Evolutionary conservation across 1,140 invertebrate species (phyloP).

Genomic region (Zaprionus capensis): DNA sequence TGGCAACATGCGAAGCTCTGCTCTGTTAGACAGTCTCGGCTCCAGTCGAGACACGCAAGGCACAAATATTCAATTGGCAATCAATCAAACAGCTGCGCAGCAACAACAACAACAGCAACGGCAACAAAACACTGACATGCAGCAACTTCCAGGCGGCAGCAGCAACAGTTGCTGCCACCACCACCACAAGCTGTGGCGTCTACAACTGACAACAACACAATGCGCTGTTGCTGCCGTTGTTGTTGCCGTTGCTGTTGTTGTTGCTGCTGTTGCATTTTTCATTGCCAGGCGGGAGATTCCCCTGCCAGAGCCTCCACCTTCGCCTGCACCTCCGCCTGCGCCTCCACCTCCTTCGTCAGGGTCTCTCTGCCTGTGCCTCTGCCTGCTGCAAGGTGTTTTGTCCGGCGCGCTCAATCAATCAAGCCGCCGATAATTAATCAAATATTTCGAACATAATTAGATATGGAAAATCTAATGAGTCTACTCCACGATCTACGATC

Average conservation of each 20-base stretch:
- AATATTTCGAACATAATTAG: slow-evolving; percentile 80
- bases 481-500: slow-evolving; percentile 27
- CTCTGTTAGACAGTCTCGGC: slow-evolving; percentile 44
- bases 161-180: slow-evolving; percentile 72
- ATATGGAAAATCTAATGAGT: slow-evolving; percentile 81
- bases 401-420: slow-evolving; percentile 68
- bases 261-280: slow-evolving; percentile 58
- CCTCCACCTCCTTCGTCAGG: neutral
- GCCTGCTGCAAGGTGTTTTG: slow-evolving; percentile 56
- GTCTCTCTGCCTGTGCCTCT: slow-evolving; percentile 6
- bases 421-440: slow-evolving; percentile 80
- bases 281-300: slow-evolving; percentile 65
- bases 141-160: slow-evolving; percentile 70
- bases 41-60: slow-evolving; percentile 36
- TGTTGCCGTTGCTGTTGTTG: slow-evolving; percentile 36
- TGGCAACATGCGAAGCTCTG: slow-evolving; percentile 60
- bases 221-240: slow-evolving; percentile 24
- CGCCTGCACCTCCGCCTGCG: slow-evolving; percentile 27
- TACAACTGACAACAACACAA: slow-evolving; percentile 67
- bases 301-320: slow-evolving; percentile 20
- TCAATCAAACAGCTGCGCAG: slow-evolving; percentile 82
- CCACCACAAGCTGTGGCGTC: slow-evolving; percentile 74
- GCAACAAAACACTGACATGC: slow-evolving; percentile 71
- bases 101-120: slow-evolving; percentile 51
- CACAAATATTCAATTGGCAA: slow-evolving; percentile 72